A percentile compares a stretch with the other conserved stretches of the same genome.
Evolutionary conservation across 2,888 invertebrate species (phyloP).

Genomic region (Drosophila planitibia): DNA sequence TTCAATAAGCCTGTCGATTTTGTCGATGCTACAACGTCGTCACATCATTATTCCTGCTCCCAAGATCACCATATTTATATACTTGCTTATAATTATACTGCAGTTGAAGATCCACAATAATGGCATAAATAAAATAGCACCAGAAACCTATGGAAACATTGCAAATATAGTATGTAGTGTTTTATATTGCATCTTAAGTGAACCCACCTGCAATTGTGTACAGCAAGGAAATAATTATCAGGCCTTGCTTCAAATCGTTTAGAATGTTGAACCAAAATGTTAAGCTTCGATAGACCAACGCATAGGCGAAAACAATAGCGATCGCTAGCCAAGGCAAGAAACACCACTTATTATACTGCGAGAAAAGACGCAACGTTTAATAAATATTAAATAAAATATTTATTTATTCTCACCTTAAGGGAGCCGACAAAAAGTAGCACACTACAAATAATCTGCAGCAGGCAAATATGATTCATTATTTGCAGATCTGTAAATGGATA

Average conservation of each 20-base stretch:
- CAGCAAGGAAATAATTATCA: neutral
- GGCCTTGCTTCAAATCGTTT: accelerated
- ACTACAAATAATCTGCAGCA: conserved; percentile 51
- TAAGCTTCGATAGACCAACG: conserved; percentile 32
- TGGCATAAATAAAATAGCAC: conserved; percentile 45
- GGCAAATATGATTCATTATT: conserved; percentile 44
- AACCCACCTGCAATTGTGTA: conserved; percentile 43
- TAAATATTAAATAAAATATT: neutral
- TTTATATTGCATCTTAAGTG: neutral
- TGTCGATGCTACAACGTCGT: neutral
- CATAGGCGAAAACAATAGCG: conserved; percentile 45
- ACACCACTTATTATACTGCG: conserved; percentile 47
- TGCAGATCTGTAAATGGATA: conserved; percentile 18
- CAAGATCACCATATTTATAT: neutral
- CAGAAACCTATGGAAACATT: conserved; percentile 41
- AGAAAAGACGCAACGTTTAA: neutral
- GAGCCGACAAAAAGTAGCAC: conserved; percentile 29
- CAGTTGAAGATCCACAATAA: conserved; percentile 27
- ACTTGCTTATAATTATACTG: neutral
- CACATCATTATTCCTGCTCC: accelerated
- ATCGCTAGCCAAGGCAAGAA: conserved; percentile 54
- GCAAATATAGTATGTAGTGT: neutral
- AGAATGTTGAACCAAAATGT: neutral
- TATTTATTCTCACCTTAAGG: conserved; percentile 18
- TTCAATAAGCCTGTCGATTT: neutral